Base-by-base conservation (phyloP, 2,113 vertebrate genomes). In the Odocoileus hemionus region DNA sequence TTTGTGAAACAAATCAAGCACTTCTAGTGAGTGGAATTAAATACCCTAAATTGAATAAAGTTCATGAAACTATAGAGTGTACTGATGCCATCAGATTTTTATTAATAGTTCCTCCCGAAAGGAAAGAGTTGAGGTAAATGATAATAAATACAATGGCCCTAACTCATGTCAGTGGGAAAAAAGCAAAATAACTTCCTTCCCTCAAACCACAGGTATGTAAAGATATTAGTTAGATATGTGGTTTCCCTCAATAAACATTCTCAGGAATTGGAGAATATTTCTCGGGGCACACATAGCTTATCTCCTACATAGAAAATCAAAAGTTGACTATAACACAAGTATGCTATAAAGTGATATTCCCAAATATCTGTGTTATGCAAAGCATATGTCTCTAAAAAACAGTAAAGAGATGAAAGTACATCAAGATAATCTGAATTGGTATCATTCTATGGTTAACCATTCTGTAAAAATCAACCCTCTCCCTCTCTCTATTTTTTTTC, bases 1-100 rank as follows among this genome's bases (percentile, higher is more conserved):
- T 86, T 93, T 92, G 36, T 64, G 67, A 95, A 97, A 92, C 80
- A 95, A 96, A 82, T 76, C 64, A 83, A 91, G 83, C 45, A 86
- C 43, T 92, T 96, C 61, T 19, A 87, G 50, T 11, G 58, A 93
- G 90, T 96, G n/a, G 36, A 92, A 96, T 78, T 91, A 97, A 95
- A 93, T 89, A 89, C 45, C 93, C 43, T 55, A 43, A 91, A 91
- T 7, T 94, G 55, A 70, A 91, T 47, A 89, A 91, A 96, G 83
- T 52, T 70, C 94, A 91, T n/a, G 78, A 97, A 96, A 26, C 82
- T 84, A 94, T 60, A 12, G 28, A 67, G 52, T 82, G 13, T 70
- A 91, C 45, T 64, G 36, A 94, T 43, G 7, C 26, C 54, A 91
- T 93, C 54, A 85, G 8, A 14, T 61, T 92, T 91, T 88, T 43